A percentile compares a stretch with the other conserved stretches of the same genome.
These are phyloP conservation scores for Perca schrenkii DNA, from an alignment of 2,113 vertebrate species.

Conservation along the genomic window DNA sequence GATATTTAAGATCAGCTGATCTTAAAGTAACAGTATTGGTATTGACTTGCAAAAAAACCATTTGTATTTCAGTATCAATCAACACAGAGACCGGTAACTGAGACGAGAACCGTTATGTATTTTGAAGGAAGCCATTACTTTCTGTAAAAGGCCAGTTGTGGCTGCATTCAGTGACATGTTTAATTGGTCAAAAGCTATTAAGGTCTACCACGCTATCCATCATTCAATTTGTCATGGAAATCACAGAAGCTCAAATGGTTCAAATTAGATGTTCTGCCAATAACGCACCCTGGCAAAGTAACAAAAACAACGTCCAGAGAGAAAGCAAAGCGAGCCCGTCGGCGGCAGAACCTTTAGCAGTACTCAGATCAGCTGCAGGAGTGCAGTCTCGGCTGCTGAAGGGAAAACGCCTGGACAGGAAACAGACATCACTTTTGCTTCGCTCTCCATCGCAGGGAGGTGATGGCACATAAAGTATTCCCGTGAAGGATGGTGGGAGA, in stretches of 20 bases:
- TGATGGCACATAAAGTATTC: constrained; percentile 68
- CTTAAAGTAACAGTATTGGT: neutral
- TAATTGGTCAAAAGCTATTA: constrained; percentile 67
- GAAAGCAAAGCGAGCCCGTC: constrained; percentile 8
- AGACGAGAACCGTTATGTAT: neutral
- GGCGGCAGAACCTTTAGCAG: constrained; percentile 26
- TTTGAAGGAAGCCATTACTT: constrained; percentile 46
- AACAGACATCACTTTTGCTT: constrained; percentile 55
- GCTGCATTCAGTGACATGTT: constrained; percentile 35
- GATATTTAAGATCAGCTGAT: neutral
- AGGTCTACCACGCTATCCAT: constrained; percentile 43
- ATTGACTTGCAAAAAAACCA: constrained; percentile 4
- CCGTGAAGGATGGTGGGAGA: constrained; percentile 62
- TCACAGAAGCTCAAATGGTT: constrained; percentile 43
- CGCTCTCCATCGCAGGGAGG: constrained; percentile 43
- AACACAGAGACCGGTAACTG: constrained; percentile 22
- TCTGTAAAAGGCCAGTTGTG: constrained; percentile 35
- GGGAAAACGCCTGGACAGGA: constrained; percentile 59
- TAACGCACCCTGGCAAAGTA: constrained; percentile 44
- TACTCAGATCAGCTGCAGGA: neutral
- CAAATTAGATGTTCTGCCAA: constrained; percentile 61
- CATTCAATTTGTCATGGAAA: constrained; percentile 52
- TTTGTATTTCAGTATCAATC: constrained; percentile 17
- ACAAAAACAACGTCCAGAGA: constrained; percentile 26
- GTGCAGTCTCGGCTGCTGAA: neutral